phyloP scores from a whole-genome alignment of 2,888 invertebrate genomes.

The Ormyrus labotus region DNA sequence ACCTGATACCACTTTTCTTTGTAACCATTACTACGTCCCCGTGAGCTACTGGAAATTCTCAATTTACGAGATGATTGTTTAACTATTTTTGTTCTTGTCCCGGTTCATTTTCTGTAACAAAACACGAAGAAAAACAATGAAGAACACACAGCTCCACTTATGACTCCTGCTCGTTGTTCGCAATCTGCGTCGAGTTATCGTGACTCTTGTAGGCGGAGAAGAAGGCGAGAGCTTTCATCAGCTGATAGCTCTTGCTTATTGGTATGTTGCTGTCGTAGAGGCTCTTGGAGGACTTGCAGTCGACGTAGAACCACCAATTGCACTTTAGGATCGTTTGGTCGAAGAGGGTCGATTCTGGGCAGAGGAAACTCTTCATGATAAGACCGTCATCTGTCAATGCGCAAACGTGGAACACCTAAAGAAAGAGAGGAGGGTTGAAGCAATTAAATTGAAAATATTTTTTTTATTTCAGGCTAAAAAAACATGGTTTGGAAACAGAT shows the following conservation, averaged over 20 bases:
- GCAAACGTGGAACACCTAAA: slow-evolving; percentile 93
- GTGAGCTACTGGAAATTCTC: slow-evolving; percentile 23
- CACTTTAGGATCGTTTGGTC: slow-evolving; percentile 94
- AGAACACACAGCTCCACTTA: slow-evolving; percentile 11
- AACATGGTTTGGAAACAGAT: not conserved
- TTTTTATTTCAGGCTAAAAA: not conserved
- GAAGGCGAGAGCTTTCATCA: slow-evolving; percentile 93
- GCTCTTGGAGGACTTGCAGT: slow-evolving; percentile 88
- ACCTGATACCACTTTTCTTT: slow-evolving; percentile 6
- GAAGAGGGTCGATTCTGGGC: slow-evolving; percentile 93
- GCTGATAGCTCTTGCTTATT: slow-evolving; percentile 92
- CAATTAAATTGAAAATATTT: slow-evolving; percentile 51
- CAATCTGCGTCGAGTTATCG: slow-evolving; percentile 65
- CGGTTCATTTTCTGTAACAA: not conserved
- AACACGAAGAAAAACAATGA: slow-evolving; percentile 2
- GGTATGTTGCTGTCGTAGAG: slow-evolving; percentile 93
- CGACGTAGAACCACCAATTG: slow-evolving; percentile 96
- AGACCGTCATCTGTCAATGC: slow-evolving; percentile 92
- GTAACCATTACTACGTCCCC: slow-evolving; percentile 17
- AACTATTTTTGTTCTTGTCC: not conserved
- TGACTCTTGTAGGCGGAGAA: slow-evolving; percentile 90
- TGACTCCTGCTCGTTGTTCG: slow-evolving; percentile 47
- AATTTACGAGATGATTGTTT: not conserved
- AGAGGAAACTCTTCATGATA: slow-evolving; percentile 93
- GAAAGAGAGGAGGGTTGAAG: no score